Base-by-base conservation (phyloP, 2,888 invertebrate species). In the Epirrhoe alternata region DNA sequence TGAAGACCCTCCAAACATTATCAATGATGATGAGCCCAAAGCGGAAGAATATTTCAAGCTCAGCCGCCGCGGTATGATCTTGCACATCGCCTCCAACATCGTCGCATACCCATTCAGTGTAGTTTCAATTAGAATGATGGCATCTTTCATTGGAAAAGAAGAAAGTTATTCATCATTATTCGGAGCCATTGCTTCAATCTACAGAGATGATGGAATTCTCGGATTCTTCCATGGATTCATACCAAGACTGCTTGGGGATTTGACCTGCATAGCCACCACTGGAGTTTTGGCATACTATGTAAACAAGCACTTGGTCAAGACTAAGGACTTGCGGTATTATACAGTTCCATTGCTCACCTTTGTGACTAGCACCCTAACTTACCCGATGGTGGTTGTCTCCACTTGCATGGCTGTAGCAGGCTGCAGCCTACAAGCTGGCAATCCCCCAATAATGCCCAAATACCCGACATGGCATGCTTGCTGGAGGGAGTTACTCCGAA, bases 91-190 rank as follows among this genome's bases (percentile, higher is more conserved):
- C 51, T 97, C 97, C 33, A 96, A 98, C 66, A 92, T 98, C 67
- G 95, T 97, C 30, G 96, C 97, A 61, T 98, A 99, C 81, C 99
- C 99, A 60, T 96, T 99, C 87, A 97, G 98, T 85, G 98, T 99
- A 51, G 96, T 99, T 72, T 96, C 97, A 64, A 91, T 98, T 61
- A 95, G 99, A 77, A 97, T 97, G 95, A 98, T 99, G 96, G 98
- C 98, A 12, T 98, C 99, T 81, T 98, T 98, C 91, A 95, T 99
- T 71, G 99, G 99, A 6, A 95, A 97, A 78, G 99, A 99, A 92
- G 95, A 95, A 61, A 94, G 96, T 80, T 99, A 98, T 85, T 96
- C 96, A 77, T 95, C 96, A 24, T 85, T 98, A 67, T 90, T 97
- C 74, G 94, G 96, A 72, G 97, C 98, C 0, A 91, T 98, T 71